phyloP scores from a whole-genome alignment of 2,797 vertebrate species.

The Chromobotia macracanthus region DNA sequence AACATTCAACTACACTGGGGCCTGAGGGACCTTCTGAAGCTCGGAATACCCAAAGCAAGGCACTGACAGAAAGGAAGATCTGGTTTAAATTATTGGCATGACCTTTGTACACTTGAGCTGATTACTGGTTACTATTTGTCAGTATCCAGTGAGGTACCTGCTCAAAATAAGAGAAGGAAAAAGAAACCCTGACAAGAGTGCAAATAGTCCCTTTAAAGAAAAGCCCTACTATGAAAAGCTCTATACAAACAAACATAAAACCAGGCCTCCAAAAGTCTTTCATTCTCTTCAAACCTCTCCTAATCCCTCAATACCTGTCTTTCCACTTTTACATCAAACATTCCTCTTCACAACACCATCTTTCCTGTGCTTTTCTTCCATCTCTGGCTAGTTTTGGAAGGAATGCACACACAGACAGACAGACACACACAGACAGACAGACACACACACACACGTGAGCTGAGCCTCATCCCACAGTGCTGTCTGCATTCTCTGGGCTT shows the following conservation, averaged over 20 bases:
- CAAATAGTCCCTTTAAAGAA: constrained; percentile 7
- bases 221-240: background rate
- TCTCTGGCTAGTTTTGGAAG: constrained; percentile 26
- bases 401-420: too few relatives aligned
- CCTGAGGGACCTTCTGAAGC: background rate
- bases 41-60: background rate
- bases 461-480: constrained; percentile 29
- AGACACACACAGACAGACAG: background rate
- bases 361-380: background rate
- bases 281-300: background rate
- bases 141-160: background rate
- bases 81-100: background rate
- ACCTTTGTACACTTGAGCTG: background rate
- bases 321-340: constrained; percentile 5
- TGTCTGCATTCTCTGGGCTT: constrained; percentile 52
- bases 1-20: background rate
- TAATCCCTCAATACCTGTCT: constrained; percentile 2
- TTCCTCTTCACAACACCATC: background rate
- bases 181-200: constrained; percentile 8
- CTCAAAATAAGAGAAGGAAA: constrained; percentile 24
- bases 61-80: background rate
- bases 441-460: background rate
- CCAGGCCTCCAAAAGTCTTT: background rate
- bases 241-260: constrained; percentile 19
- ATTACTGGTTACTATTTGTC: constrained; percentile 14